phyloP scores from a whole-genome alignment of 1,140 invertebrate species.

The Chrysoperla carnea region DNA sequence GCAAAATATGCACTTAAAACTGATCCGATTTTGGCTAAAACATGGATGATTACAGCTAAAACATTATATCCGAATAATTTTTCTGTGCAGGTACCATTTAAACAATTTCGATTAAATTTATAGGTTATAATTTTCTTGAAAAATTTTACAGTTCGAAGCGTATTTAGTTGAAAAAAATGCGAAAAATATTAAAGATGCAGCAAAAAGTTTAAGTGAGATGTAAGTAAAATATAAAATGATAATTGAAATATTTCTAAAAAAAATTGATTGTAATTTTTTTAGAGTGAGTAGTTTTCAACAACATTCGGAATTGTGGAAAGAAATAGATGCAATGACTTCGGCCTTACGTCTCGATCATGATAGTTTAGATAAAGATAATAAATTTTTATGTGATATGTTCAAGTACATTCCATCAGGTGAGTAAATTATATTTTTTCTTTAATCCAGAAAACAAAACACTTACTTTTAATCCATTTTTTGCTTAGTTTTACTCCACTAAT shows the following conservation, averaged over 20 bases:
- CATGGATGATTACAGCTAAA: constrained; percentile 82
- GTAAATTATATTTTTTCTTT: too few species aligned
- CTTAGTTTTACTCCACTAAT: too few species aligned
- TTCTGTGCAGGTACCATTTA: constrained; percentile 47
- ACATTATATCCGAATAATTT: constrained; percentile 73
- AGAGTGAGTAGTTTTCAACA: constrained; percentile 21
- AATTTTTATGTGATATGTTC: constrained; percentile 32
- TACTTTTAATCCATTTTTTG: too few species aligned
- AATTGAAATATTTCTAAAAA: constrained; percentile 4
- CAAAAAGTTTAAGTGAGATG: constrained; percentile 57
- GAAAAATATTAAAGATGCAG: constrained; percentile 61
- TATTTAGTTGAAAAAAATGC: constrained; percentile 64
- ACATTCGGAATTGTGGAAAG: constrained; percentile 48
- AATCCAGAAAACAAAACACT: too few species aligned
- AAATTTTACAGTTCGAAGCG: constrained; percentile 46
- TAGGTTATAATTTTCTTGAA: constrained; percentile 1
- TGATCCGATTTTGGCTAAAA: constrained; percentile 64
- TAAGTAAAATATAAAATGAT: constrained; percentile 11
- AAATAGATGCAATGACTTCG: constrained; percentile 60
- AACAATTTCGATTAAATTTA: constrained; percentile 1
- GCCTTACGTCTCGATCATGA: constrained; percentile 43
- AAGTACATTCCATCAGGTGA: constrained; percentile 18
- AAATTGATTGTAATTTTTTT: too few species aligned
- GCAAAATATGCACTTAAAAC: constrained; percentile 49
- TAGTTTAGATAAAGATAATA: constrained; percentile 27